Evolutionary conservation across 1,140 invertebrate species (phyloP), one percentile per base, ranked within the genome.

Genomic region (Psix sp.): DNA sequence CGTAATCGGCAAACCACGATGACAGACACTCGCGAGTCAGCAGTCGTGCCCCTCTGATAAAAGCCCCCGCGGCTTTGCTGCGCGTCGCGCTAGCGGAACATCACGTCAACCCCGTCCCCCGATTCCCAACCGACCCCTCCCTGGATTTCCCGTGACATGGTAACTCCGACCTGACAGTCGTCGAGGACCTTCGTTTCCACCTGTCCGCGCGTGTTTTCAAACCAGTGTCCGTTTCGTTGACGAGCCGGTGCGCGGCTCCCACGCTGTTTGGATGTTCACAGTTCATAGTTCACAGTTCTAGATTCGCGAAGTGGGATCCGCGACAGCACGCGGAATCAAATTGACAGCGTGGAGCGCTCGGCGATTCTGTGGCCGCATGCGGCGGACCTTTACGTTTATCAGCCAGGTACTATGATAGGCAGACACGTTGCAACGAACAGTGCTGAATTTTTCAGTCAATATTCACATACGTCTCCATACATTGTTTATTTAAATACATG

Each of bases 301-400:
- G 26, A 2, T 29, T 29, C 16, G 39, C 26, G 66, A 16, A 36
- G 33, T 31, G 39, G 54, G 62, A 80, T 86, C 84, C 82, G 83
- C 84, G 63, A 67, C 77, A 57, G 56, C 51, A 78, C 80, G 84
- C 83, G 84, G 82, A 85, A 78, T 77, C 48, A 80, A 84, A 42
- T 80, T 78, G 78, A 77, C 84, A 86, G 83, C 82, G 85, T 85
- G 84, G 85, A 86, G 85, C 82, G 77, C 82, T 83, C 83, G 77
- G 77, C 79, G 81, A 82, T 84, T 65, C 71, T 84, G 82, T 86
- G 84, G 82, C 84, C 84, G 82, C 84, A 84, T 63, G 84, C 80
- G 78, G 83, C 81, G 81, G 84, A 86, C 76, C 81, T 86, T 35
- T 84, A 80, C 70, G 77, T 82, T 52, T 86, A 85, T 80, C 84